Conservation (phyloP, 2,113 vertebrate species). For the Cariama cristata region DNA sequence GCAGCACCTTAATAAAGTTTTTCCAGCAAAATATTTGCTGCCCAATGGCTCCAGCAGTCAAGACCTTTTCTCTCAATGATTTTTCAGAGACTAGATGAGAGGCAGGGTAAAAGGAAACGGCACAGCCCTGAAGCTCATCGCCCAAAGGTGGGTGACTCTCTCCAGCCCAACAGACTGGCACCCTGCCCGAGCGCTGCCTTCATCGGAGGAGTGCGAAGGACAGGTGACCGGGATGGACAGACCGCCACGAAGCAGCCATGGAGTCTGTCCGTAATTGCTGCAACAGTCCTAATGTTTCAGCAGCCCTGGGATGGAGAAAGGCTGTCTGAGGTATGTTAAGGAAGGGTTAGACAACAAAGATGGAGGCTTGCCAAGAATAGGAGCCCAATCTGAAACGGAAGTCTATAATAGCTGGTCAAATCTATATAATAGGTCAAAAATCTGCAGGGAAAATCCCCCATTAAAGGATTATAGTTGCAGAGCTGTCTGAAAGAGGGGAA, state of each 20-base stretch:
- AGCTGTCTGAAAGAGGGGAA: not conserved
- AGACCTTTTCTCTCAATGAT: not conserved
- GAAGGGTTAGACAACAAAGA: not conserved
- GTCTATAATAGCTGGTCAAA: not conserved
- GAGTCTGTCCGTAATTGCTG: not conserved
- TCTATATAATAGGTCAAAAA: not conserved
- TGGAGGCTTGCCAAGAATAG: not conserved
- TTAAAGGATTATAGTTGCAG: not conserved
- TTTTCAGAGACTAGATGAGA: not conserved
- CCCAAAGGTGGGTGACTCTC: not conserved
- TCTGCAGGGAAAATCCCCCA: not conserved
- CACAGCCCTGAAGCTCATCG: not conserved
- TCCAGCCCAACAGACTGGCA: rapidly evolving
- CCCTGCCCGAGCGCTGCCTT: not conserved
- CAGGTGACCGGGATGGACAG: rapidly evolving
- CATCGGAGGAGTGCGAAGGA: rapidly evolving
- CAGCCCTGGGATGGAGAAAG: not conserved
- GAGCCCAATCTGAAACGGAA: not conserved
- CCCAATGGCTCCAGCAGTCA: not conserved
- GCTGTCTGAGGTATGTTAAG: not conserved
- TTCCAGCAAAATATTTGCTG: not conserved
- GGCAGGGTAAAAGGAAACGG: not conserved
- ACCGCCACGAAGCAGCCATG: not conserved
- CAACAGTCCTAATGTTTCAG: not conserved
- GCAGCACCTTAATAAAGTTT: not conserved